Evolutionary conservation across 2,113 vertebrate genomes (phyloP).

Genomic region (Eonycteris spelaea): DNA sequence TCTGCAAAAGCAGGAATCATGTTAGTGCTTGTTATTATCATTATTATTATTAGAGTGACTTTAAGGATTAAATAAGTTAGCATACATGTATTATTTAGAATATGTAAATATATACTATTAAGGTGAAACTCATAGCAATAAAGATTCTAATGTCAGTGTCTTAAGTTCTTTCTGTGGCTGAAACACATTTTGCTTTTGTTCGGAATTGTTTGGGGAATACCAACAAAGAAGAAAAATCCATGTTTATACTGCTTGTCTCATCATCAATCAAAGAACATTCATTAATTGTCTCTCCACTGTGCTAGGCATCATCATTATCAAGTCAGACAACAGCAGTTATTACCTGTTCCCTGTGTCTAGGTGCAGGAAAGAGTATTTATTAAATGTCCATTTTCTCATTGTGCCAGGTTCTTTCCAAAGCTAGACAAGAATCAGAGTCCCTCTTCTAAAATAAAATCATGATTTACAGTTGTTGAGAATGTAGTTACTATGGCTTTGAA

Average conservation of each 20-base stretch:
- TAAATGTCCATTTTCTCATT: conserved; percentile 16
- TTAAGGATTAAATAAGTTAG: neutral
- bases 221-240: neutral
- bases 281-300: neutral
- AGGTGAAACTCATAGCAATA: neutral
- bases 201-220: neutral
- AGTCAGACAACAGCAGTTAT: conserved; percentile 13
- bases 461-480: neutral
- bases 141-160: neutral
- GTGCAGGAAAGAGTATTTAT: conserved; percentile 2
- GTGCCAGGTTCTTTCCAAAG: conserved; percentile 9
- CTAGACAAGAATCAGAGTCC: neutral
- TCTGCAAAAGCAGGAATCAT: neutral
- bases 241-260: neutral
- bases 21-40: neutral
- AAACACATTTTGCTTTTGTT: neutral
- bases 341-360: neutral
- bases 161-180: neutral
- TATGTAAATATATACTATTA: neutral
- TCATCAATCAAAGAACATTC: neutral
- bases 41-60: neutral
- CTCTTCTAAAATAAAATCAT: conserved; percentile 23
- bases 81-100: neutral
- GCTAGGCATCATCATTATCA: neutral
- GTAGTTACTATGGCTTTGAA: neutral